A percentile compares a stretch with the other conserved stretches of the same genome.
Conservation (phyloP, 2,888 invertebrate species). For the Ormyrus labotus region DNA sequence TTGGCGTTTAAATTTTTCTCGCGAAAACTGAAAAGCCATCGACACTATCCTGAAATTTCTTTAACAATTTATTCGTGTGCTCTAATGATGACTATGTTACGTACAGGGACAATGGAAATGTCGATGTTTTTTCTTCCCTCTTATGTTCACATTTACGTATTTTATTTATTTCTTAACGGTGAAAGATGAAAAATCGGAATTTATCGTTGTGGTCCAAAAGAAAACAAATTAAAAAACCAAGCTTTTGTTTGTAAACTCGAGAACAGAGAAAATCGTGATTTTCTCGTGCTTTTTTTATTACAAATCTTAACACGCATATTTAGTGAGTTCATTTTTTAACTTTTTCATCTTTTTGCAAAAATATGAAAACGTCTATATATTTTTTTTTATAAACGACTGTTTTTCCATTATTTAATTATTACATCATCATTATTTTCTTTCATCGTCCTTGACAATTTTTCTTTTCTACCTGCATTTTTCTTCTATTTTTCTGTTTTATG, state of each 20-base stretch:
- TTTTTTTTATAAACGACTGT: constrained; percentile 10
- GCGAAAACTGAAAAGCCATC: constrained; percentile 26
- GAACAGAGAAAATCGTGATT: neutral
- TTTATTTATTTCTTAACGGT: neutral
- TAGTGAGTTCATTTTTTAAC: neutral
- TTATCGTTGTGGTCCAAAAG: neutral
- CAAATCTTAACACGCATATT: constrained; percentile 4
- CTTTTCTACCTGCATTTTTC: neutral
- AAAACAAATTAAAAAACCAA: neutral
- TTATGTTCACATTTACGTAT: neutral
- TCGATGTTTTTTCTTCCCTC: too few species aligned
- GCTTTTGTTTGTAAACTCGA: neutral
- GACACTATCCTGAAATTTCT: neutral
- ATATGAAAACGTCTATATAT: constrained; percentile 23
- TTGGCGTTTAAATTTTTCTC: too few species aligned
- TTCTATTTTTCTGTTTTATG: constrained; percentile 7
- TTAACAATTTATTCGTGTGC: neutral
- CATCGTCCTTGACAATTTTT: too few species aligned
- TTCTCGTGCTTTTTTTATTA: neutral
- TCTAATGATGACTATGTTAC: neutral
- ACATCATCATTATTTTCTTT: neutral
- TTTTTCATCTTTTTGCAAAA: constrained; percentile 30
- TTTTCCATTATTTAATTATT: constrained; percentile 18
- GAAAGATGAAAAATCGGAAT: neutral
- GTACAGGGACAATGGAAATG: neutral